These are phyloP conservation scores for Morone chrysops DNA, from an alignment of 2,113 vertebrate species.

Conservation along the genomic window DNA sequence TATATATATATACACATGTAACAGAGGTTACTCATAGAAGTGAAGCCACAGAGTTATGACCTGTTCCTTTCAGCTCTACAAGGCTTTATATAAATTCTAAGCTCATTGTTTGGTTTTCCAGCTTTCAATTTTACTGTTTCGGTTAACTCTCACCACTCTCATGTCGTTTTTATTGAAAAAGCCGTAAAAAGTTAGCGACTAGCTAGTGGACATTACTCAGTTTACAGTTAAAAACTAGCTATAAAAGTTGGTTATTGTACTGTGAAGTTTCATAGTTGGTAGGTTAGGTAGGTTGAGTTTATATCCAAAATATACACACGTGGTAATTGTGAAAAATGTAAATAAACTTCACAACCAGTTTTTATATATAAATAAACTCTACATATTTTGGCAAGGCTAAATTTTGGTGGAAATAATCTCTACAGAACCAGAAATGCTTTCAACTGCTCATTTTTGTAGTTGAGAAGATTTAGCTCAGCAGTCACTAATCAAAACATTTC, in stretches of 20 bases:
- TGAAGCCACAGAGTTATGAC: too few species aligned
- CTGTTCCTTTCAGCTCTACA: too few species aligned
- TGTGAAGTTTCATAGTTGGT: background rate
- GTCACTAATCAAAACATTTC: conserved; percentile 10
- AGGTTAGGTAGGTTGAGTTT: background rate
- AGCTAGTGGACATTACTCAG: too few species aligned
- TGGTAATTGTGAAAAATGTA: background rate
- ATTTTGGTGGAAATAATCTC: conserved; percentile 3
- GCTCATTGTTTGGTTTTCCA: too few species aligned
- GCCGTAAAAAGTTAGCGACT: too few species aligned
- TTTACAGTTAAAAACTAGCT: background rate
- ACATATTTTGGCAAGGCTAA: background rate
- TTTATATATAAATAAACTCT: background rate
- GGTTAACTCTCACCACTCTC: too few species aligned
- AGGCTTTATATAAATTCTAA: too few species aligned
- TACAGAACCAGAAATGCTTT: background rate
- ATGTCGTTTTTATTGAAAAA: too few species aligned
- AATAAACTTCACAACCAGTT: background rate
- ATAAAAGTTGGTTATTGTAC: background rate
- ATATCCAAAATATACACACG: background rate
- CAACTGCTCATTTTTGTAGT: background rate
- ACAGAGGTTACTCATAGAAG: too few species aligned
- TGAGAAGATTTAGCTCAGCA: background rate
- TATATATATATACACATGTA: too few species aligned
- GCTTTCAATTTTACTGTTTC: too few species aligned